These are phyloP conservation scores for Adelognathus sp. DNA, from an alignment of 2,888 invertebrate genomes.

Conservation along the genomic window DNA sequence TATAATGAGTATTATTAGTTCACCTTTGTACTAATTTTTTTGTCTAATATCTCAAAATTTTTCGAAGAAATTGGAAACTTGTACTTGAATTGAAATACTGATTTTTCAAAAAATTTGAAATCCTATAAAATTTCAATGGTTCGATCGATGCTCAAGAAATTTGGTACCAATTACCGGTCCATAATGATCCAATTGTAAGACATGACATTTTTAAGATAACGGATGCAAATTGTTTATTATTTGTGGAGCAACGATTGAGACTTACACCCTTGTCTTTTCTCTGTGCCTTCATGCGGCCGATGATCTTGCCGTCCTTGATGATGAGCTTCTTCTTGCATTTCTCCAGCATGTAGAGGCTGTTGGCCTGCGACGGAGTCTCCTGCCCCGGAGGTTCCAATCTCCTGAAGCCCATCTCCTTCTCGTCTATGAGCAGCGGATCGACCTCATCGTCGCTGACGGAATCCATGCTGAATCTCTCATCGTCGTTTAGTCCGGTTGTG, in stretches of 20 bases:
- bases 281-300: slow-evolving; percentile 88
- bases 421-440: slow-evolving; percentile 79
- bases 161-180: too few species aligned
- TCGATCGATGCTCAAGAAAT: too few species aligned
- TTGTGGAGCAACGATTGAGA: not conserved
- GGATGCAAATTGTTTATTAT: not conserved
- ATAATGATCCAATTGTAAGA: too few species aligned
- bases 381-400: slow-evolving; percentile 82
- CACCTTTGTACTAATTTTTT: too few species aligned
- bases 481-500: slow-evolving; percentile 72
- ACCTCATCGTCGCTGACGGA: slow-evolving; percentile 78
- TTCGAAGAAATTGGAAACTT: too few species aligned
- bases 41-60: too few species aligned
- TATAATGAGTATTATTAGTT: too few species aligned
- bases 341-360: slow-evolving; percentile 90
- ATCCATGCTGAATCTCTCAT: slow-evolving; percentile 74
- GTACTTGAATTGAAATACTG: not conserved
- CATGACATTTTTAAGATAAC: slow-evolving; percentile 34
- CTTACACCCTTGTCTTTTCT: slow-evolving; percentile 89
- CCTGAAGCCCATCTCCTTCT: slow-evolving; percentile 81
- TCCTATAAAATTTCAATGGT: not conserved
- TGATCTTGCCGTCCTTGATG: slow-evolving; percentile 86
- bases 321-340: slow-evolving; percentile 89
- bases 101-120: not conserved
- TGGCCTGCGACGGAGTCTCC: slow-evolving; percentile 81